Evolutionary conservation across 2,113 vertebrate species (phyloP).

Genomic region (Chloropsis cyanopogon): DNA sequence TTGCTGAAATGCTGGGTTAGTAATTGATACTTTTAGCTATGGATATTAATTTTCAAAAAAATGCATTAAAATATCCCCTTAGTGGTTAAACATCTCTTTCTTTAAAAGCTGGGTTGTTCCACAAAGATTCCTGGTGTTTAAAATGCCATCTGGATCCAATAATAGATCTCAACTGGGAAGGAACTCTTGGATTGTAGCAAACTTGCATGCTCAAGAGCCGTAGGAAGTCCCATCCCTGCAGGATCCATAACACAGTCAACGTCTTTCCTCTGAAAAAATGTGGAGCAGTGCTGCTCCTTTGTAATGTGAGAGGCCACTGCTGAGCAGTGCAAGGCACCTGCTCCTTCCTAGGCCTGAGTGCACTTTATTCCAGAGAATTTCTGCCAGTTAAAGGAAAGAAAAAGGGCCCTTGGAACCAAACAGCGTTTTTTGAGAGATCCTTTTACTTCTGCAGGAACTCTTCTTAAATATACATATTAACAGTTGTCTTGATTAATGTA

Average conservation of each 20-base stretch:
- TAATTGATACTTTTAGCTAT: neutral
- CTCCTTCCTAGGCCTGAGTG: neutral
- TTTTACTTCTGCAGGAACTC: neutral
- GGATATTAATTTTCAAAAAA: neutral
- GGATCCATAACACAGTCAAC: constrained; percentile 12
- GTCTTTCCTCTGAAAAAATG: neutral
- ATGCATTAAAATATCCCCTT: neutral
- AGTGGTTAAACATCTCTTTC: neutral
- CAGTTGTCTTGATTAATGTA: neutral
- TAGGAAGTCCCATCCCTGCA: constrained; percentile 37
- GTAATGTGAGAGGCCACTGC: constrained; percentile 12
- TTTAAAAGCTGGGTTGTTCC: neutral
- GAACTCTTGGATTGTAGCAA: neutral
- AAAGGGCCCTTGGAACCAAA: neutral
- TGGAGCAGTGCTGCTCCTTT: neutral
- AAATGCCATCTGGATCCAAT: constrained; percentile 47
- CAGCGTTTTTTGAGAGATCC: neutral
- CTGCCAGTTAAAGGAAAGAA: neutral
- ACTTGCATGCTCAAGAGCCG: neutral
- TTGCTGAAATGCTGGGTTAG: neutral
- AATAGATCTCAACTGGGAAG: neutral
- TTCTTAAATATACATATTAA: neutral
- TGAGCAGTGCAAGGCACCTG: constrained; percentile 29
- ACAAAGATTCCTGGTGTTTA: neutral
- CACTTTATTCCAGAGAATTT: neutral